A percentile compares a stretch with the other conserved stretches of the same genome.
Conservation (phyloP, 2,113 vertebrate genomes). For the Guaruba guarouba region DNA sequence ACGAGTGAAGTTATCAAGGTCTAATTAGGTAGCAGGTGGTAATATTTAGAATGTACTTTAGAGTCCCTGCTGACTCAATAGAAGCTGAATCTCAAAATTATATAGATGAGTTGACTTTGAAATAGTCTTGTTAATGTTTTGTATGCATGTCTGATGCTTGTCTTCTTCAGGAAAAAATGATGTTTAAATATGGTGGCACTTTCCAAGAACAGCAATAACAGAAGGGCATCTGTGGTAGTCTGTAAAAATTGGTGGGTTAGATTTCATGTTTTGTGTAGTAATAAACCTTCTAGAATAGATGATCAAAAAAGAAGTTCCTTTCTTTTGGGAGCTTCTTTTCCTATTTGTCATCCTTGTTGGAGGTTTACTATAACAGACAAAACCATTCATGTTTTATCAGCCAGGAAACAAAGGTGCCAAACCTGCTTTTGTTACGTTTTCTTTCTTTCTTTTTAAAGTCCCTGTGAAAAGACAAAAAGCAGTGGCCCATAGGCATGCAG, state of each 20-base stretch:
- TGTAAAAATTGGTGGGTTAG: not conserved
- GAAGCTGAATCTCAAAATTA: not conserved
- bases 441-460: not conserved
- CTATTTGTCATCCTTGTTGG: not conserved
- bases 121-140: not conserved
- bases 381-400: not conserved
- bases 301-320: not conserved
- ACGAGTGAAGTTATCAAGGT: not conserved
- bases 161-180: not conserved
- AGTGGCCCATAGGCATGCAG: not conserved
- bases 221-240: not conserved
- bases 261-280: not conserved
- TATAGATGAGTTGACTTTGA: not conserved
- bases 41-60: not conserved
- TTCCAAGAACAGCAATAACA: not conserved
- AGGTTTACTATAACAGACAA: not conserved
- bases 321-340: not conserved
- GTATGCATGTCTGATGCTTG: not conserved
- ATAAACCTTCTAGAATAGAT: not conserved
- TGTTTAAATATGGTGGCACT: not conserved
- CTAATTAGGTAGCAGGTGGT: not conserved
- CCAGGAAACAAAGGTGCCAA: not conserved
- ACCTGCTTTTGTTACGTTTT: not conserved
- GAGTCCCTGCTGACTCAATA: not conserved
- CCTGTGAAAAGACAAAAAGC: not conserved